Base-by-base conservation (phyloP, 1,140 invertebrate species). In the Leptonema lineaticorne region DNA sequence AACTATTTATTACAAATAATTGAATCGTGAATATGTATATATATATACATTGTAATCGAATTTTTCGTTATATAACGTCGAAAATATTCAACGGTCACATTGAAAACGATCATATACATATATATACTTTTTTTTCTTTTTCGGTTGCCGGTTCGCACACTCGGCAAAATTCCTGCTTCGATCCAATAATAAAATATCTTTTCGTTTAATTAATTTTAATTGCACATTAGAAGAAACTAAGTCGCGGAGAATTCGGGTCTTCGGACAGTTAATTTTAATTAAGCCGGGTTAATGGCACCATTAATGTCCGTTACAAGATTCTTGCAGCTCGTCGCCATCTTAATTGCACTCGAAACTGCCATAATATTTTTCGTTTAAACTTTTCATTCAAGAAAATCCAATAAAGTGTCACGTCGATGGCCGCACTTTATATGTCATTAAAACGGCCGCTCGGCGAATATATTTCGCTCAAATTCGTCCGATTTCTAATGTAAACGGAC, bases 181-280 rank as follows among this genome's bases (percentile, higher is more conserved):
- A 16, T 41, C 37, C 37, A 53, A 53, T 11, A 30, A 41, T 22
- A 41, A 62, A 62, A 62, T 62, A 22, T 48, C 8, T 64, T n/a
- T 64, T 41, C 46, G 30, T 58, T 64, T 57, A 66, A 66, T 66
- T 66, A 57, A 57, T 57, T 66, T 66, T 66, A 57, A 57, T 66
- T 66, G 46, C 30, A 28, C 64, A 66, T 66, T 57, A 57, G 27
- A 56, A 57, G 48, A 66, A 58, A 57, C 50, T 57, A 57, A 67
- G 65, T 16, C 50, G 11, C 11, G 63, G 48, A 66, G 48, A 37
- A 66, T 48, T 48, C 65, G 53, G 58, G 57, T 16, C 37, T 16
- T 41, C 37, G 14, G 27, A 64, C 67, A 64, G 67, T 69, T 69
- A 69, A 69, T 69, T 69, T 69, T 69, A 69, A 69, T 69, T 69